Evolutionary conservation across 2,888 invertebrate species (phyloP).

Genomic region (Aphidoletes aphidimyza): DNA sequence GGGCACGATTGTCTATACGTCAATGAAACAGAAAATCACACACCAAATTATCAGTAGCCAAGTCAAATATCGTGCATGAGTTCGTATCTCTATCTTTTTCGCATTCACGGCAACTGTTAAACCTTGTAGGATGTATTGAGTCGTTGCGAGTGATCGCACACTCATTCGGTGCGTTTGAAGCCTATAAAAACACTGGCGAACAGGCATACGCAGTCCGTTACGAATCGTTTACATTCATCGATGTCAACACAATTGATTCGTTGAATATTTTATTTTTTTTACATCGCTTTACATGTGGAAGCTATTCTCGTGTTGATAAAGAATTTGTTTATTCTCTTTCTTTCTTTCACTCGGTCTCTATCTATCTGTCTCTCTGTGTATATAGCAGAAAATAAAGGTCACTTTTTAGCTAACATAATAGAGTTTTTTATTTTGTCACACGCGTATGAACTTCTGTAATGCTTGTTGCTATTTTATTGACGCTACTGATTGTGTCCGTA

Average conservation of each 20-base stretch:
- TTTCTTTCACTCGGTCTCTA: background rate
- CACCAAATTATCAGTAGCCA: slow-evolving; percentile 17
- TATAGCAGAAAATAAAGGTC: background rate
- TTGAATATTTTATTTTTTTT: background rate
- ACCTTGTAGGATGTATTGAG: background rate
- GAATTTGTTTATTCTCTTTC: background rate
- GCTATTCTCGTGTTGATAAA: background rate
- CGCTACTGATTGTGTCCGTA: background rate
- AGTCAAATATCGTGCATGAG: background rate
- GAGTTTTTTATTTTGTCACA: too few relatives aligned
- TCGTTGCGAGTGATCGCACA: slow-evolving; percentile 40
- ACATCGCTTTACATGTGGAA: background rate
- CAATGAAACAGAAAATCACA: background rate
- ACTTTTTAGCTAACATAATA: background rate
- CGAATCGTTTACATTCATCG: background rate
- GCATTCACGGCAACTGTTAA: background rate
- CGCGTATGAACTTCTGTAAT: too few relatives aligned
- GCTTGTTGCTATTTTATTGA: background rate
- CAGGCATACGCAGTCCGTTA: background rate
- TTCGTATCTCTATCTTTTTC: slow-evolving; percentile 1
- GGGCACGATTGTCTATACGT: slow-evolving; percentile 36
- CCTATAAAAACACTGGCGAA: background rate
- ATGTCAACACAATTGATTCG: background rate
- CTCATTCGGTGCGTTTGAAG: background rate
- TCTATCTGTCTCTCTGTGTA: too few relatives aligned